These are phyloP conservation scores for Gila orcuttii DNA, from an alignment of 2,113 vertebrate genomes.

Conservation along the genomic window DNA sequence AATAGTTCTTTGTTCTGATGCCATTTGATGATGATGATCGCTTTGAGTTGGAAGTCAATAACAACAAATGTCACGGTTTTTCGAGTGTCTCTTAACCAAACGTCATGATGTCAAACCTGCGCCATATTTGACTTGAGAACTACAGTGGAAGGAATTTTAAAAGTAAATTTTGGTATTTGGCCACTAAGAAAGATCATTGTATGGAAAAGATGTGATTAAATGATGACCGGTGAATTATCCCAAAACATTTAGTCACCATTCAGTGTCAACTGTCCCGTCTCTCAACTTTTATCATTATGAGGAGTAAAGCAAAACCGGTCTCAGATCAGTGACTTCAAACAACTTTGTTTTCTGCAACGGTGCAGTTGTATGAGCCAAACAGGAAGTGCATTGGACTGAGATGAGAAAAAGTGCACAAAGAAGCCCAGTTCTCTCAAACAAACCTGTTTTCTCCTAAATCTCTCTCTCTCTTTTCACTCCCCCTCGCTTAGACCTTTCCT, in stretches of 20 bases:
- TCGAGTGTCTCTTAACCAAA: not conserved
- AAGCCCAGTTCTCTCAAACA: conserved; percentile 63
- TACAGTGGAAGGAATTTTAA: not conserved
- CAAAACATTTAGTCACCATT: not conserved
- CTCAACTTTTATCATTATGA: not conserved
- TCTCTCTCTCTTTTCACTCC: conserved; percentile 56
- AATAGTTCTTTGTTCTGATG: not conserved
- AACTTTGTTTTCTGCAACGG: conserved; percentile 37
- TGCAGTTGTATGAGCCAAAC: conserved; percentile 56
- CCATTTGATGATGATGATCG: not conserved
- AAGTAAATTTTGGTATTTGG: not conserved
- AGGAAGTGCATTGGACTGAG: conserved; percentile 62
- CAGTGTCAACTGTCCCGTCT: not conserved
- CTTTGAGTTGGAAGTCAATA: conserved; percentile 4
- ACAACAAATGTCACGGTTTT: conserved; percentile 8
- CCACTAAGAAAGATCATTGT: not conserved
- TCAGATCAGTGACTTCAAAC: conserved; percentile 47
- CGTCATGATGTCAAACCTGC: not conserved
- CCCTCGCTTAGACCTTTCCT: conserved; percentile 11
- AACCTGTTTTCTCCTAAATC: conserved; percentile 46
- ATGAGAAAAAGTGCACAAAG: conserved; percentile 62
- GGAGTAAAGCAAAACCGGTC: conserved; percentile 8
- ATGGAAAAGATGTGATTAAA: not conserved
- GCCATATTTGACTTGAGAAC: not conserved
- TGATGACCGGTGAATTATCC: not conserved